Percentiles rank a stretch among this genome's conserved stretches.
Evolutionary conservation across 2,797 vertebrate species (phyloP).

Genomic region (Oceanodroma leucorhoa): DNA sequence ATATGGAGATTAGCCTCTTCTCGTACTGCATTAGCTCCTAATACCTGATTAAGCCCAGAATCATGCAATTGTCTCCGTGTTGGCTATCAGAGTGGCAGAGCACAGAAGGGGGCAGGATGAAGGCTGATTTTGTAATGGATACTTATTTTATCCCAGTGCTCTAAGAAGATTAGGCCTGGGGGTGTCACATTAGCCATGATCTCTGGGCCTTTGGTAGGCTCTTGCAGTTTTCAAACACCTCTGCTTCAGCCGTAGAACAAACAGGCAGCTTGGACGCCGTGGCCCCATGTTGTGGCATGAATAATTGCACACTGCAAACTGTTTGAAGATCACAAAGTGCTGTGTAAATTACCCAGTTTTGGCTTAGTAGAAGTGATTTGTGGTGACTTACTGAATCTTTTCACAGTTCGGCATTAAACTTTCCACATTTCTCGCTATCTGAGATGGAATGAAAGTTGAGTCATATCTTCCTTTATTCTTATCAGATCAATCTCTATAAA

Average conservation of each 20-base stretch:
- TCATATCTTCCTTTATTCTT: conserved; percentile 59
- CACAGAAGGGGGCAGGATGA: conserved; percentile 89
- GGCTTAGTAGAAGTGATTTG: conserved; percentile 78
- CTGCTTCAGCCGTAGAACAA: conserved; percentile 88
- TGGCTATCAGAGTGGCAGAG: conserved; percentile 88
- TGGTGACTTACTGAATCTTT: conserved; percentile 83
- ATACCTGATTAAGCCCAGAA: conserved; percentile 97
- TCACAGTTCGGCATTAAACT: conserved; percentile 78
- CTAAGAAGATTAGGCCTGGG: conserved; percentile 99
- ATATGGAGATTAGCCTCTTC: conserved; percentile 96
- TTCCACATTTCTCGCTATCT: conserved; percentile 58
- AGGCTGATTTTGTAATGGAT: conserved; percentile 98
- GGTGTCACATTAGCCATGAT: conserved; percentile 97
- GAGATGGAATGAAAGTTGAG: conserved; percentile 43
- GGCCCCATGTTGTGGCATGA: conserved; percentile 83
- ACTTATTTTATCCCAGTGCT: conserved; percentile 95
- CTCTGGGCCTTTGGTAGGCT: conserved; percentile 88
- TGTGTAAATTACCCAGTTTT: conserved; percentile 80
- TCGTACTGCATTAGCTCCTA: conserved; percentile 91
- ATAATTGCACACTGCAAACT: conserved; percentile 82
- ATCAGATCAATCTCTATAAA: conserved; percentile 49
- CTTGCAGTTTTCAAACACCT: conserved; percentile 87
- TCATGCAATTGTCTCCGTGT: conserved; percentile 91
- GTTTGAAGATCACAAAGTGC: conserved; percentile 82
- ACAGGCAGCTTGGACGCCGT: conserved; percentile 79